Base-by-base conservation (phyloP, 2,113 vertebrate species). In the Synodontis membranacea region DNA sequence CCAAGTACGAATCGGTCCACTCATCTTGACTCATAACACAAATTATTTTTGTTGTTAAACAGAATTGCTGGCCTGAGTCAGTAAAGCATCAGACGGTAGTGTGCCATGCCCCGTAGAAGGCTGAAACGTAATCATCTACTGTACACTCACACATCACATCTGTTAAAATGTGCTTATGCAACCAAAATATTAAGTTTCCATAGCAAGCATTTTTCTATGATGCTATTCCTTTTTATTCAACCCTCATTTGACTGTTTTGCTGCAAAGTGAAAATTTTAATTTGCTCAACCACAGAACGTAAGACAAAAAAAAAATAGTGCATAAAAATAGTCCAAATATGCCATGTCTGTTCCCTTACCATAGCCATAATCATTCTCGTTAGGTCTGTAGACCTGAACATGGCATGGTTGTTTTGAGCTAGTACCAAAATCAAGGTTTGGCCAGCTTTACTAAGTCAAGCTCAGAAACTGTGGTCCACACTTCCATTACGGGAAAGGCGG, bases 1-100 rank as follows among this genome's bases (percentile, higher is more conserved):
- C 85, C 58, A 31, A 28, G n/a, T 66, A 56, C 44, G 76, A 84
- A 81, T 75, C 46, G 78, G 56, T 58, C 46, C 39, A 80, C 52
- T 89, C 58, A 84, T 84, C 78, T 74, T 76, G 66, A 86, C 64
- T 84, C 64, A 84, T 28, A 86, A n/a, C 25, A n/a, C 56, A 52
- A 78, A 86, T 46, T 8, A 14, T 52, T 84, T 86, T 81, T 60
- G 37, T 80, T 86, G 72, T 83, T 21, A 39, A 86, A 74, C 74
- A 83, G 10, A 83, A 83, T 34, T 64, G 31, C 74, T 39, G 46
- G 19, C 48, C 25, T 39, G 46, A 42, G 46, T 60, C 56, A 72
- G 37, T 37, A 15, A 19, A 28, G 15, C 50, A 60, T 72, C 50
- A 82, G 34, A 70, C 50, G 56, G 46, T 28, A 25, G 28, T 80